phyloP scores from a whole-genome alignment of 2,888 invertebrate species.

The Caradrina kadenii region DNA sequence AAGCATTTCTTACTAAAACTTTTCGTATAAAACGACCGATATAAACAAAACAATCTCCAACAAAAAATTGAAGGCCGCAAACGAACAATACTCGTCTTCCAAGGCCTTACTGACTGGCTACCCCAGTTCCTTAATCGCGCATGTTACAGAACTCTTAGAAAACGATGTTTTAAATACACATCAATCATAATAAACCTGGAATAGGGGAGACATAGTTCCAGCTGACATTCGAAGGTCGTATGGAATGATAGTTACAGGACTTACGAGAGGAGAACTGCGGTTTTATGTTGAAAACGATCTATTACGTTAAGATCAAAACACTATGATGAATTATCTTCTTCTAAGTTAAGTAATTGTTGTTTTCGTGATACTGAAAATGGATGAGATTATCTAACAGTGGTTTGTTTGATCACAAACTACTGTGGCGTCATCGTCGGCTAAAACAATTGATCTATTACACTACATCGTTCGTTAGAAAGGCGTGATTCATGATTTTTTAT shows the following conservation, averaged over 20 bases:
- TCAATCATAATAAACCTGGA: conserved; percentile 43
- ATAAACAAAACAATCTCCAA: conserved; percentile 31
- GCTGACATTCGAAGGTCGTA: conserved; percentile 30
- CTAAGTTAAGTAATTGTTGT: conserved; percentile 52
- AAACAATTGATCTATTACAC: conserved; percentile 37
- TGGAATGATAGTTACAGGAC: conserved; percentile 2
- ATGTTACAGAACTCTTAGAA: conserved; percentile 33
- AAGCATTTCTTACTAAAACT: neutral
- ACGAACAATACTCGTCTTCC: conserved; percentile 10
- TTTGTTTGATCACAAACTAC: conserved; percentile 32
- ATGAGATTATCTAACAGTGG: conserved; percentile 44
- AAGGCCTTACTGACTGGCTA: conserved; percentile 42
- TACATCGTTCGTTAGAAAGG: neutral
- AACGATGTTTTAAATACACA: conserved; percentile 50
- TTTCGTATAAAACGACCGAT: conserved; percentile 10
- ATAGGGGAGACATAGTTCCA: conserved; percentile 29
- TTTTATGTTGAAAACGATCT: conserved; percentile 22
- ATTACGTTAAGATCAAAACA: conserved; percentile 19
- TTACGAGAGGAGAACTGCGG: neutral
- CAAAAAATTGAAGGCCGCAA: conserved; percentile 23
- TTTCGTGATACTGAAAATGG: conserved; percentile 42
- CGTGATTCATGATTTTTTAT: conserved; percentile 23
- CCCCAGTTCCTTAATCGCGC: conserved; percentile 28
- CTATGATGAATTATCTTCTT: conserved; percentile 38
- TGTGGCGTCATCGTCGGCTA: conserved; percentile 44